These are phyloP conservation scores for Epinephelus cyanopodus DNA, from an alignment of 2,113 vertebrate species.

Conservation along the genomic window DNA sequence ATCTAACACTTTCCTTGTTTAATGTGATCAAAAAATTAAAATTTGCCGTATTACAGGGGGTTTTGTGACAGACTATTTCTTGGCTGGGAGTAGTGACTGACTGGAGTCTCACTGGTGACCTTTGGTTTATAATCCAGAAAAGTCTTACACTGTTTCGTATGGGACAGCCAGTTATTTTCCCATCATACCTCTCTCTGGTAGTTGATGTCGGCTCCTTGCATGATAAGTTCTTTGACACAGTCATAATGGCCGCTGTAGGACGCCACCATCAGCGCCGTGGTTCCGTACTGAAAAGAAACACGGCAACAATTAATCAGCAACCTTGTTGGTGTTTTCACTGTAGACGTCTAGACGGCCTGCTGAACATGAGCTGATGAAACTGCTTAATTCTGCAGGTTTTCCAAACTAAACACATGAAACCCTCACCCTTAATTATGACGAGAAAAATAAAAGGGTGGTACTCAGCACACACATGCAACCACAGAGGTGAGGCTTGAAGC, in stretches of 20 bases:
- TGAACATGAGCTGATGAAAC: conserved; percentile 46
- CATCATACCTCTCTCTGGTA: conserved; percentile 93
- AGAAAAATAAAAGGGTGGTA: neutral
- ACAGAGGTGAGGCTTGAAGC: conserved; percentile 37
- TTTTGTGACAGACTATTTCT: no score
- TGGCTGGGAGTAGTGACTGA: no score
- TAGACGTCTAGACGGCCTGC: neutral
- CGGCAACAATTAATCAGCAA: neutral
- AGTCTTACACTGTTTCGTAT: neutral
- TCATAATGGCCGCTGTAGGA: conserved; percentile 92
- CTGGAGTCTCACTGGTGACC: no score
- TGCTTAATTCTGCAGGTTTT: neutral
- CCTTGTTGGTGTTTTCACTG: neutral
- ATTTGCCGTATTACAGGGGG: no score
- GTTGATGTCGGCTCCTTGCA: conserved; percentile 98
- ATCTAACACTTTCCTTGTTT: no score
- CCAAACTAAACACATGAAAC: neutral
- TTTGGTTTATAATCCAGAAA: no score
- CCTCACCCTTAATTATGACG: neutral
- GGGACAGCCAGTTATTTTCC: neutral
- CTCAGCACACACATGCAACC: conserved; percentile 16
- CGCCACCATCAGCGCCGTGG: conserved; percentile 96
- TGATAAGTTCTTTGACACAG: conserved; percentile 92
- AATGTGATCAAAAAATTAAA: no score
- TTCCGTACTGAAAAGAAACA: conserved; percentile 88